Base-by-base conservation (phyloP, 2,113 vertebrate species). In the Oxyruncus cristatus region DNA sequence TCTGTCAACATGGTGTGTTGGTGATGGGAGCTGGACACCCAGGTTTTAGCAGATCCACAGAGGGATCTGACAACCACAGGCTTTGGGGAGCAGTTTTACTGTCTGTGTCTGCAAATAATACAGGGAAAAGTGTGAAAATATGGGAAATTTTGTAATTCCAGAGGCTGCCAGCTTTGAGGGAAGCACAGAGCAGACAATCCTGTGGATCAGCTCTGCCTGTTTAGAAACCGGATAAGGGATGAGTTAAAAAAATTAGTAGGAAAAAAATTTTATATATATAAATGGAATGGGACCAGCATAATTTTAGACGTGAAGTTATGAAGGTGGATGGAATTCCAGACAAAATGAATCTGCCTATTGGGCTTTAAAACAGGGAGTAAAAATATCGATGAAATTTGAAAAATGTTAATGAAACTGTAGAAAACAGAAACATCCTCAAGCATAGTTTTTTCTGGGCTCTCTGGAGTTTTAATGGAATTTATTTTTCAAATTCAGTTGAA, bases 401-500 rank as follows among this genome's bases (percentile, higher is more conserved):
- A 74, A 68, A 85, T 74, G 70, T 71, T 83, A 83, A 90, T 67
- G 83, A 78, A 81, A 66, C 53, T 8, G 4, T 76, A 76, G 75
- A 72, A 70, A 94, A n/a, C 59, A 62, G 21, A 91, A 96, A 50
- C 49, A 74, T 84, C 71, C 75, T 77, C 79, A 67, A 63, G 49
- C 37, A 41, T 37, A 62, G 61, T 81, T 61, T 49, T 77, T 65
- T 49, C n/a, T 22, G 55, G 56, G 76, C 65, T 70, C 44, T 27
- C 41, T 30, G 5, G 8, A 7, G 3, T 53, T 72, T 58, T 82
- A 94, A 96, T 87, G 66, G 84, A 83, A 89, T 97, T 96, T 92
- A 89, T 89, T 92, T 95, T 97, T 96, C 95, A 95, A 95, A 95
- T 98, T 93, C 92, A 88, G 78, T 67, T 68, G 50, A 56, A 88